Evolutionary conservation across 2,113 vertebrate genomes (phyloP).

Genomic region (Vulpes ferrilata): DNA sequence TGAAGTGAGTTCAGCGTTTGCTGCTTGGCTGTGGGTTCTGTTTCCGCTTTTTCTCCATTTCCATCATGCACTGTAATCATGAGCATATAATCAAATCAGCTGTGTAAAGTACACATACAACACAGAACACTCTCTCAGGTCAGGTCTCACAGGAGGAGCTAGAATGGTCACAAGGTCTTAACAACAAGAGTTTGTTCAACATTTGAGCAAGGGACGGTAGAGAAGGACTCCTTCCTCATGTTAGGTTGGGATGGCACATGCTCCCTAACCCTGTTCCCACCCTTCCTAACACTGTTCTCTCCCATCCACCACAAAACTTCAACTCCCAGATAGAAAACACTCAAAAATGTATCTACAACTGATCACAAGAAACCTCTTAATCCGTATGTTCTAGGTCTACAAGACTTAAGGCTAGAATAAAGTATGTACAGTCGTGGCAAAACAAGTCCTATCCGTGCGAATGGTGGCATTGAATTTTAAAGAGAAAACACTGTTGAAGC

Average conservation of each 20-base stretch:
- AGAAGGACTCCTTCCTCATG: not conserved
- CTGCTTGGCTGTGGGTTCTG: not conserved
- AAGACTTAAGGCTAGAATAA: not conserved
- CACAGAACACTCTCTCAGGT: not conserved
- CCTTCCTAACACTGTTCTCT: not conserved
- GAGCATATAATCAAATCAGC: not conserved
- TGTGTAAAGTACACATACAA: not conserved
- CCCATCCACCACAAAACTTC: not conserved
- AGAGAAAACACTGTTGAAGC: not conserved
- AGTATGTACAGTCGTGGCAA: not conserved
- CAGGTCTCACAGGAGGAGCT: not conserved
- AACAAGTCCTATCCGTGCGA: not conserved
- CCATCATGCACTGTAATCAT: not conserved
- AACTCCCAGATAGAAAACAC: not conserved
- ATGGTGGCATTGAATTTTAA: not conserved
- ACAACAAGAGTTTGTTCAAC: not conserved
- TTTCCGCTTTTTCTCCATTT: not conserved
- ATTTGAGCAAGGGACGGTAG: not conserved
- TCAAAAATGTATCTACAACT: not conserved
- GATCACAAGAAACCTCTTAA: not conserved
- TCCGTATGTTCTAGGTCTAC: fast-evolving
- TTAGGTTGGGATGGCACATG: fast-evolving
- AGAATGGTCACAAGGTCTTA: not conserved
- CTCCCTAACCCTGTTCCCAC: not conserved
- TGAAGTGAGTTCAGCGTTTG: not conserved